phyloP scores from a whole-genome alignment of 2,113 vertebrate genomes.

The Seriola rivoliana region DNA sequence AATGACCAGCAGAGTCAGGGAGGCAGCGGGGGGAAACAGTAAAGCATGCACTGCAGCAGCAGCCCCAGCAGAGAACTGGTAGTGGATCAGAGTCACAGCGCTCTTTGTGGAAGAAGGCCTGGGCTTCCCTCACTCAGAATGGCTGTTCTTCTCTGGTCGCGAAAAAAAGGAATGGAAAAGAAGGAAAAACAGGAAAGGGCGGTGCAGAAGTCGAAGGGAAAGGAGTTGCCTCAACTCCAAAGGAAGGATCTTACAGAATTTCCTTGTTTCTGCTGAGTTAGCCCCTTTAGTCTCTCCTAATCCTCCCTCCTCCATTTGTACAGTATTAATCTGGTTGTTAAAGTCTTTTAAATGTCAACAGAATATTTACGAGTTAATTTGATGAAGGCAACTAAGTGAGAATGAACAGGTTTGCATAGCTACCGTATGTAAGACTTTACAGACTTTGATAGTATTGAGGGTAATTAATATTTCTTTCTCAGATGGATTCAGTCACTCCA shows the following conservation, averaged over 20 bases:
- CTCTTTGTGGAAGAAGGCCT: slow-evolving; percentile 38
- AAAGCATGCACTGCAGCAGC: slow-evolving; percentile 11
- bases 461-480: slow-evolving; percentile 16
- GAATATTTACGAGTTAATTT: background rate
- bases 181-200: slow-evolving; percentile 82
- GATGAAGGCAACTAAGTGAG: slow-evolving; percentile 3
- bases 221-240: slow-evolving; percentile 33
- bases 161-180: slow-evolving; percentile 71
- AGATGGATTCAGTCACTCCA: slow-evolving; percentile 7
- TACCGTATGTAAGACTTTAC: background rate
- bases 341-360: background rate
- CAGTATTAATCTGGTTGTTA: background rate
- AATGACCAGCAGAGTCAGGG: slow-evolving; percentile 36
- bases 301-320: slow-evolving; percentile 1
- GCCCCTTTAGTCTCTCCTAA: slow-evolving; percentile 22
- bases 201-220: slow-evolving; percentile 42
- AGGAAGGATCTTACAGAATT: slow-evolving; percentile 41
- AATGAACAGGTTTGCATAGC: background rate
- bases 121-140: slow-evolving; percentile 44
- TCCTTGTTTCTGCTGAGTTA: slow-evolving; percentile 27
- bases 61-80: slow-evolving; percentile 41
- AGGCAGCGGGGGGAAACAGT: slow-evolving; percentile 9
- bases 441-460: background rate
- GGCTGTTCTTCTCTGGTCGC: slow-evolving; percentile 55
- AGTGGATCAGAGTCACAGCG: slow-evolving; percentile 47